phyloP scores from a whole-genome alignment of 2,113 vertebrate genomes.

The Anguilla japonica region DNA sequence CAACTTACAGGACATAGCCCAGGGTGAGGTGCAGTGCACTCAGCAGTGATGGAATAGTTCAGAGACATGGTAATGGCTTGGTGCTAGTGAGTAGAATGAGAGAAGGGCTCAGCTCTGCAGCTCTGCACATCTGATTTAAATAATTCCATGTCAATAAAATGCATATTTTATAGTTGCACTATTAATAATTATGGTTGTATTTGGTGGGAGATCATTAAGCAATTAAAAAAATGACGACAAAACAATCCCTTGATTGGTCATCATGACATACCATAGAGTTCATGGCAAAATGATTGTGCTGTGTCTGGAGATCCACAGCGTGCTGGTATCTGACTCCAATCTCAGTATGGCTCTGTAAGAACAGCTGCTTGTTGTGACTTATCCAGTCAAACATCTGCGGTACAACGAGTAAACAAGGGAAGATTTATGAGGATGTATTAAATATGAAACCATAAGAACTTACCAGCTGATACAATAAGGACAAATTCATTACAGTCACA shows the following conservation, averaged over 20 bases:
- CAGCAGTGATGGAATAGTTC: neutral
- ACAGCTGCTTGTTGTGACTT: constrained; percentile 97
- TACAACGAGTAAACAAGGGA: constrained; percentile 10
- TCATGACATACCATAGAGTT: constrained; percentile 90
- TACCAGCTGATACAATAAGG: too few species aligned
- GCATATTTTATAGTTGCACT: neutral
- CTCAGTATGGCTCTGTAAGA: constrained; percentile 96
- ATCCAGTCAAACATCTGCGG: constrained; percentile 99
- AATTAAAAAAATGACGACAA: neutral
- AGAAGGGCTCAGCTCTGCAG: neutral
- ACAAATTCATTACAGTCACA: too few species aligned
- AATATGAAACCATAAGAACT: too few species aligned
- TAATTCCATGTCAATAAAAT: neutral
- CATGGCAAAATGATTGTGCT: constrained; percentile 99
- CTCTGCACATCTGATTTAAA: neutral
- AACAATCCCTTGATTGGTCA: neutral
- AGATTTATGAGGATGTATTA: too few species aligned
- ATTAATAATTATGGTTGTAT: neutral
- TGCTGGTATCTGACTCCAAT: constrained; percentile 94
- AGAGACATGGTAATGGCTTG: neutral
- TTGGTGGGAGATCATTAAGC: neutral
- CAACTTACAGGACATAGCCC: neutral
- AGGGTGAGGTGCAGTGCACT: neutral
- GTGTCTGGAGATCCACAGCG: constrained; percentile 93
- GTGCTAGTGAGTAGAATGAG: neutral